Conservation (phyloP, 2,888 invertebrate genomes). For the Spodoptera exigua region DNA sequence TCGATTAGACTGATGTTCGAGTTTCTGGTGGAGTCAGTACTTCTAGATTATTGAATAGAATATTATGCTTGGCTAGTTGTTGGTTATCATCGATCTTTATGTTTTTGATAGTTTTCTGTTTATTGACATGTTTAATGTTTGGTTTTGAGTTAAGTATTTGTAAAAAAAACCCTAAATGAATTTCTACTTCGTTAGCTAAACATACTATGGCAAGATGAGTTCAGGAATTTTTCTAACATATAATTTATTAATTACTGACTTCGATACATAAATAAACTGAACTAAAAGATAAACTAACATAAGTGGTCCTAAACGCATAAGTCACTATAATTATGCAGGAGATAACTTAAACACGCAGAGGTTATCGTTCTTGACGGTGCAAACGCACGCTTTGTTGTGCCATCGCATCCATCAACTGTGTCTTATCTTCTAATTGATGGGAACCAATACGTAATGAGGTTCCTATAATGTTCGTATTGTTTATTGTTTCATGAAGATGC, state of each 20-base stretch:
- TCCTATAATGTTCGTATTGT: constrained; percentile 29
- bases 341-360: constrained; percentile 43
- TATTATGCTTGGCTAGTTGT: too few species aligned
- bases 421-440: constrained; percentile 58
- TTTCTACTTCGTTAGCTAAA: too few species aligned
- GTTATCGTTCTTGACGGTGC: constrained; percentile 50
- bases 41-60: background rate
- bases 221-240: too few species aligned
- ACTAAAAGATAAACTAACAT: constrained; percentile 34
- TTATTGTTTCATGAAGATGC: constrained; percentile 15
- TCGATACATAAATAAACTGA: constrained; percentile 14
- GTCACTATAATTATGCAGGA: constrained; percentile 43
- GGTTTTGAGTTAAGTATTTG: too few species aligned
- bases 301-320: constrained; percentile 42
- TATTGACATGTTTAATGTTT: too few species aligned
- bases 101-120: too few species aligned
- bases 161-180: too few species aligned
- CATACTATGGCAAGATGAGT: too few species aligned
- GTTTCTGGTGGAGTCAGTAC: constrained; percentile 18
- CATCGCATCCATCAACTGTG: constrained; percentile 46
- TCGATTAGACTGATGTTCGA: constrained; percentile 33
- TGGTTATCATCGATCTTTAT: too few species aligned
- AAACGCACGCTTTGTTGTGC: constrained; percentile 47
- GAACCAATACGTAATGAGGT: constrained; percentile 35
- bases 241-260: background rate